These are phyloP conservation scores for Schizotus pectinicornis DNA, from an alignment of 2,888 invertebrate species.

Conservation along the genomic window DNA sequence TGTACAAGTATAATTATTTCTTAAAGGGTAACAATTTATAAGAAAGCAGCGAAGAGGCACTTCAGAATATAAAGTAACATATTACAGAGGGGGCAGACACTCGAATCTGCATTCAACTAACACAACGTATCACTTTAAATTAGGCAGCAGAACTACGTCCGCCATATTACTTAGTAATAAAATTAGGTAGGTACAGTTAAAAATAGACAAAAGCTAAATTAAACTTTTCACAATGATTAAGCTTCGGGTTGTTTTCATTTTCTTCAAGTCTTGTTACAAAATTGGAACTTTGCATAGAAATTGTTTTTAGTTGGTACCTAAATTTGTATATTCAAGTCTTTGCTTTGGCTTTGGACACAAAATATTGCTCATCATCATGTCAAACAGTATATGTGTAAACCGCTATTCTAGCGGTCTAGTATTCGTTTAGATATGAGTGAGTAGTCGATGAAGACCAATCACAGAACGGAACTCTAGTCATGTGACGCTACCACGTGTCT, in stretches of 20 bases:
- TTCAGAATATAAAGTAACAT: slow-evolving; percentile 31
- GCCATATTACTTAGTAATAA: neutral
- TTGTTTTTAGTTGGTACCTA: no score
- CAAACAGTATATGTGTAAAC: no score
- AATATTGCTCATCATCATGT: neutral
- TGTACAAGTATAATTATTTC: slow-evolving; percentile 9
- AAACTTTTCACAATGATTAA: slow-evolving; percentile 1
- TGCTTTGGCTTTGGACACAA: neutral
- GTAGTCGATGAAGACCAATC: no score
- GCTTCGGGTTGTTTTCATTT: neutral
- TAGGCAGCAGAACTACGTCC: slow-evolving; percentile 9
- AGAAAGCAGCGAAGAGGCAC: slow-evolving; percentile 27
- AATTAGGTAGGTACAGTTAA: neutral
- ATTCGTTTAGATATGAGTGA: no score
- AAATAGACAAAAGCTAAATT: slow-evolving; percentile 7
- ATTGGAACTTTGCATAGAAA: slow-evolving; percentile 1
- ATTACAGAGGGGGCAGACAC: slow-evolving; percentile 2
- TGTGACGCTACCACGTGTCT: no score
- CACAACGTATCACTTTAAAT: slow-evolving; percentile 11
- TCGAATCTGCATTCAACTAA: slow-evolving; percentile 3
- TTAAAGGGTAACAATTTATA: slow-evolving; percentile 12
- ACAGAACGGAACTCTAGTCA: no score
- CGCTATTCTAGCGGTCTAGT: no score
- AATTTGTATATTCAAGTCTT: no score
- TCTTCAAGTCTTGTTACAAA: neutral